Evolutionary conservation across 2,113 vertebrate genomes (phyloP).

Genomic region (Rhombomys opimus): DNA sequence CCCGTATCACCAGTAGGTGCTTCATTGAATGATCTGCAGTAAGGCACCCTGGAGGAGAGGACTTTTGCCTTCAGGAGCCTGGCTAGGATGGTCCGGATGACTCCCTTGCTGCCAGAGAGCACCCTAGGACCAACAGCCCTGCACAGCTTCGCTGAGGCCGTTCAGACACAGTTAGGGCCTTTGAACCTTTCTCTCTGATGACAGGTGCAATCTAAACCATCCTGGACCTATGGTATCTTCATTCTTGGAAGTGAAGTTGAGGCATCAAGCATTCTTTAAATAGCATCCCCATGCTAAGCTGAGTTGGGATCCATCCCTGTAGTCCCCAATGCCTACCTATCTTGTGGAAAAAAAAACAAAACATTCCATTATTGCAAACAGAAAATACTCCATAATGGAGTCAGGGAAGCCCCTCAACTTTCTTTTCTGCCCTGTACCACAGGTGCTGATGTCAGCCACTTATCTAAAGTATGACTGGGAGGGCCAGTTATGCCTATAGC

Average conservation of each 20-base stretch:
- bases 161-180: not conserved
- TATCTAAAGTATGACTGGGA: not conserved
- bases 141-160: not conserved
- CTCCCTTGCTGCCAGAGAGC: not conserved
- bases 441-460: not conserved
- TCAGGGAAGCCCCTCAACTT: not conserved
- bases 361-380: not conserved
- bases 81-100: not conserved
- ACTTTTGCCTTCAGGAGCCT: not conserved
- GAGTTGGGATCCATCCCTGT: not conserved
- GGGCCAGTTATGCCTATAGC: not conserved
- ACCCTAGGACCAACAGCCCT: not conserved
- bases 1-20: fast-evolving
- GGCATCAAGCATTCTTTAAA: not conserved
- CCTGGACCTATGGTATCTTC: not conserved
- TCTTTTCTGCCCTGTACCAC: not conserved
- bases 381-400: not conserved
- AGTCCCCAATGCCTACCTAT: not conserved
- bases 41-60: not conserved
- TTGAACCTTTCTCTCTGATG: not conserved
- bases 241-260: not conserved
- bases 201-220: not conserved
- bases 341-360: no score
- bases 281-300: not conserved
- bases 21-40: not conserved